phyloP scores from a whole-genome alignment of 2,888 invertebrate genomes.

The Trichogramma dendrolimi region DNA sequence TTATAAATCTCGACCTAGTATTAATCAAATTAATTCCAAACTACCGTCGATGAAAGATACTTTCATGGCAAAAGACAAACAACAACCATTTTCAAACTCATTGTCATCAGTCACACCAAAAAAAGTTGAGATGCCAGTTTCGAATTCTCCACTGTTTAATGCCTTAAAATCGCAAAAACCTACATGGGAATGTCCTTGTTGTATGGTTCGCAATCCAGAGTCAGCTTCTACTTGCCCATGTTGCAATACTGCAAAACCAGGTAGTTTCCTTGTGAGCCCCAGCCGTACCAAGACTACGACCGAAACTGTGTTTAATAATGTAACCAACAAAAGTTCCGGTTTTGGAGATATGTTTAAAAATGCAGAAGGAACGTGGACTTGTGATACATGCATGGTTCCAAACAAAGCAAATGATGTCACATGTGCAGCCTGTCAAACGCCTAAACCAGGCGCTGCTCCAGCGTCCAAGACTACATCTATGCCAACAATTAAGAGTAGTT shows the following conservation, averaged over 20 bases:
- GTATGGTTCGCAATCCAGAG: conserved; percentile 59
- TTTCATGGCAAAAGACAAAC: not conserved
- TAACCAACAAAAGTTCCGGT: conserved; percentile 22
- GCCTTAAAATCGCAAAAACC: conserved; percentile 49
- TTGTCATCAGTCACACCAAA: too few species aligned
- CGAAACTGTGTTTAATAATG: conserved; percentile 9
- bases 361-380: conserved; percentile 57
- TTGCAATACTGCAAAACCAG: conserved; percentile 54
- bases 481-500: conserved; percentile 33
- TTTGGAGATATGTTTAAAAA: conserved; percentile 50
- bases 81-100: not conserved
- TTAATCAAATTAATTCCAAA: too few species aligned
- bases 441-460: conserved; percentile 15
- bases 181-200: conserved; percentile 65
- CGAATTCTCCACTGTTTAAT: not conserved
- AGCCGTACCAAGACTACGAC: conserved; percentile 7
- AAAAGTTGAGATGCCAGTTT: not conserved
- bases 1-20: too few species aligned
- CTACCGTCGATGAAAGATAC: too few species aligned
- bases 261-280: conserved; percentile 20
- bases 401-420: conserved; percentile 52
- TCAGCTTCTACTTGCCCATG: conserved; percentile 55
- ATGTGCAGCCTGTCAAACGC: conserved; percentile 52
- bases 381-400: conserved; percentile 57
- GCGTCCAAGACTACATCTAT: conserved; percentile 20